Conservation (phyloP, 2,113 vertebrate species). For the Oreamnos americanus region DNA sequence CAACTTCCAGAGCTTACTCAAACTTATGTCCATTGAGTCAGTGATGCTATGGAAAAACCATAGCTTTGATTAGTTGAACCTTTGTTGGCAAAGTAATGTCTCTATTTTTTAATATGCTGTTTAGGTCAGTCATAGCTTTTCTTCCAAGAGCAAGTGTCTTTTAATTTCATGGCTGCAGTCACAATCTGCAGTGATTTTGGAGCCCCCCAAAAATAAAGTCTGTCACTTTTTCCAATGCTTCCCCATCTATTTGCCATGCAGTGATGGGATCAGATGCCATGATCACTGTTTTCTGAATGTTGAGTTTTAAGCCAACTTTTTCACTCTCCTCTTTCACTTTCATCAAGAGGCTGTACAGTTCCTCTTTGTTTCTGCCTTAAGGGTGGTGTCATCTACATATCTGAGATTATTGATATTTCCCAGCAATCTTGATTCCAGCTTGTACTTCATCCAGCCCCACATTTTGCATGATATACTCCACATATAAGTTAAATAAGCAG, state of each 20-base stretch:
- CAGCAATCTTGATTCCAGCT: not conserved
- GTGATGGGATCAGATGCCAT: not conserved
- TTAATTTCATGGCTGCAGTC: not conserved
- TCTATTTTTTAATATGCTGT: not conserved
- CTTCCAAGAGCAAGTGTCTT: not conserved
- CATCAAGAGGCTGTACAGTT: not conserved
- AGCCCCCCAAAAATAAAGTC: not conserved
- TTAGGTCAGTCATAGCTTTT: not conserved
- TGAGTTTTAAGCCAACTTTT: not conserved
- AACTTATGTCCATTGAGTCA: not conserved
- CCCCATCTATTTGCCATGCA: not conserved
- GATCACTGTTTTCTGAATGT: not conserved
- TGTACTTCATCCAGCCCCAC: not conserved
- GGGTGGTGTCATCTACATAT: not conserved
- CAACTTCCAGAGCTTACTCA: not conserved
- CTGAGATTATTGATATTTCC: not conserved
- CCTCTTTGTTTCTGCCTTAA: not conserved
- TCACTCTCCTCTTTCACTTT: not conserved
- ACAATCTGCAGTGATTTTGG: not conserved
- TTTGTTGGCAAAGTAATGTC: not conserved
- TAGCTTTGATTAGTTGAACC: not conserved
- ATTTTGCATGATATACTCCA: not conserved
- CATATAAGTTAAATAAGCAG: not conserved
- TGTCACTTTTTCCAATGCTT: not conserved
- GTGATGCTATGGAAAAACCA: not conserved